Percentiles rank a stretch among this genome's conserved stretches.
Evolutionary conservation across 1,140 invertebrate species (phyloP).

Genomic region (Branchinecta lindahli): DNA sequence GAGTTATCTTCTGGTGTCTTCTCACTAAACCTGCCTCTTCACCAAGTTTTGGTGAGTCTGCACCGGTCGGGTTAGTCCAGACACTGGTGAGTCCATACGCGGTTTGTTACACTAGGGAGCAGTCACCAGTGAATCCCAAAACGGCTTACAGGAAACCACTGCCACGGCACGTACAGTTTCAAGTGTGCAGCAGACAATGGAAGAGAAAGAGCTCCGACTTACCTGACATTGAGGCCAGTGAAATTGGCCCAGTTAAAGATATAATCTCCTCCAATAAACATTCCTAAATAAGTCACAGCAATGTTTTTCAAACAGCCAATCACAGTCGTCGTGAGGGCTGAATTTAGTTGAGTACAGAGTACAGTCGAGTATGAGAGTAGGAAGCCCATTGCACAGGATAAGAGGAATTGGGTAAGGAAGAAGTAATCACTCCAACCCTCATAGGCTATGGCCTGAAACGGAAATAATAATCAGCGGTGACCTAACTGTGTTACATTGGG

Average conservation of each 20-base stretch:
- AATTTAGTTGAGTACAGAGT: conserved; percentile 88
- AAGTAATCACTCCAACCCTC: conserved; percentile 51
- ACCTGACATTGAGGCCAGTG: conserved; percentile 73
- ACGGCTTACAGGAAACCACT: too few species aligned
- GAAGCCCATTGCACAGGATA: conserved; percentile 95
- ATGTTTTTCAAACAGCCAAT: conserved; percentile 94
- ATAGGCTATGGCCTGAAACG: conserved; percentile 41
- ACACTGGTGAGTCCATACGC: too few species aligned
- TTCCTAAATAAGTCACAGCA: conserved; percentile 78
- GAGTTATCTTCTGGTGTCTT: not conserved
- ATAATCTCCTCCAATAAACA: conserved; percentile 95
- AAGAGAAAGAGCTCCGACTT: conserved; percentile 14
- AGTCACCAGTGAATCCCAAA: too few species aligned
- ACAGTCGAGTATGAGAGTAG: conserved; percentile 87
- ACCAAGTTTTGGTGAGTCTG: too few species aligned
- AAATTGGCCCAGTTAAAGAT: conserved; percentile 86
- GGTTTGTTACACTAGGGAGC: too few species aligned
- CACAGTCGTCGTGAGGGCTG: conserved; percentile 93
- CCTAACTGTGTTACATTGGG: too few species aligned
- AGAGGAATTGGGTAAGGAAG: conserved; percentile 66
- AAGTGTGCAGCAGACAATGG: conserved; percentile 10
- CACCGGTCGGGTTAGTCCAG: too few species aligned
- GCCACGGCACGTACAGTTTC: not conserved
- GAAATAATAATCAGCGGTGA: conserved; percentile 16
- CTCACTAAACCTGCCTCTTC: not conserved